A percentile compares a stretch with the other conserved stretches of the same genome.
Evolutionary conservation across 2,113 vertebrate genomes (phyloP).

Genomic region (Condylura cristata): DNA sequence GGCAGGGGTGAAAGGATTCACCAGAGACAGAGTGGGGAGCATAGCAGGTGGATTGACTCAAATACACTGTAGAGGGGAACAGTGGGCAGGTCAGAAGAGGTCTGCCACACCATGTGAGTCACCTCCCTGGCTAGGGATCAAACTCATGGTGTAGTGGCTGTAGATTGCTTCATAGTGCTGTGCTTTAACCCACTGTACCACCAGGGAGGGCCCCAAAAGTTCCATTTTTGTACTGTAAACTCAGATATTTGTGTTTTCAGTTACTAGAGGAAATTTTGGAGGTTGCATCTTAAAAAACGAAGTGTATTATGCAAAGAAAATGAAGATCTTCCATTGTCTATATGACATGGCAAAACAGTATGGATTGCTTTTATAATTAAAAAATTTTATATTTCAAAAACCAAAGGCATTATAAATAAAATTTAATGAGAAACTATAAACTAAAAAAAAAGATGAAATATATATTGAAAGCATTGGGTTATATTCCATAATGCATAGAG

Average conservation of each 20-base stretch:
- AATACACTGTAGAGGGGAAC: too few species aligned
- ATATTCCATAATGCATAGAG: not conserved
- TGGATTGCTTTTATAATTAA: not conserved
- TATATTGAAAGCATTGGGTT: not conserved
- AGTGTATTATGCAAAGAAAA: not conserved
- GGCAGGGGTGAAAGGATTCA: too few species aligned
- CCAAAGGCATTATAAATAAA: not conserved
- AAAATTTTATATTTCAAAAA: not conserved
- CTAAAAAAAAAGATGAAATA: not conserved
- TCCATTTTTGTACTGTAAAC: not conserved
- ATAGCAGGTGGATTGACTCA: too few species aligned
- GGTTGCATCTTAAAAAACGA: not conserved
- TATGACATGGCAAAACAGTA: not conserved
- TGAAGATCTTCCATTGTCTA: not conserved
- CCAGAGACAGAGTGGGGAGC: too few species aligned
- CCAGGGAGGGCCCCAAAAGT: too few species aligned
- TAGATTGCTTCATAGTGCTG: too few species aligned
- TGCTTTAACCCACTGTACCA: too few species aligned
- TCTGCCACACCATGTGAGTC: too few species aligned
- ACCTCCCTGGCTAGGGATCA: too few species aligned
- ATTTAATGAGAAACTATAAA: not conserved
- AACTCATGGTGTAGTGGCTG: too few species aligned
- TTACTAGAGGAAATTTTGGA: not conserved
- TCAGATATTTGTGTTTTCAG: not conserved
- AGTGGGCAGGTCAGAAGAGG: too few species aligned